Conservation (phyloP, 2,113 vertebrate genomes). For the Gymnarchus niloticus region DNA sequence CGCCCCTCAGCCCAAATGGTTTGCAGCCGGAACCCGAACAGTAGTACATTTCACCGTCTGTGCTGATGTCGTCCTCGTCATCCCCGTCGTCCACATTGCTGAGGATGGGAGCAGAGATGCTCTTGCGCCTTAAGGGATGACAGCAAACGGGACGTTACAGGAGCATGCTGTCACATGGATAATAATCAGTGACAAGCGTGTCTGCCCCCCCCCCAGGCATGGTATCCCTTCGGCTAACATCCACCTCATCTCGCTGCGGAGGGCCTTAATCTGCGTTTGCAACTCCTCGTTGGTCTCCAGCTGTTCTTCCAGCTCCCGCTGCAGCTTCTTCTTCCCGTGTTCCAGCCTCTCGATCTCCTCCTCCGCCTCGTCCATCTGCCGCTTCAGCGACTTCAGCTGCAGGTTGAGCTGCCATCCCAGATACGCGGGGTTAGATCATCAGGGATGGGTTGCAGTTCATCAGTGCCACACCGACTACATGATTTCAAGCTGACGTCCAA, state of each 20-base stretch:
- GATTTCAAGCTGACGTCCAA: neutral
- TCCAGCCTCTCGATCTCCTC: conserved; percentile 93
- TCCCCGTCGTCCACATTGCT: neutral
- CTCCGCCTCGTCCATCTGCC: conserved; percentile 91
- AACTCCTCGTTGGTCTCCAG: conserved; percentile 82
- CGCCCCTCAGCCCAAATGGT: conserved; percentile 28
- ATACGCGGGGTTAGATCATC: neutral
- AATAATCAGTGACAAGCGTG: neutral
- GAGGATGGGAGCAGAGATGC: conserved; percentile 58
- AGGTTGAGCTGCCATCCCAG: conserved; percentile 71
- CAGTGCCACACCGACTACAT: neutral
- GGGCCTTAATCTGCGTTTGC: conserved; percentile 70
- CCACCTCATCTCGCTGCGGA: conserved; percentile 80
- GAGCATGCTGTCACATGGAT: neutral
- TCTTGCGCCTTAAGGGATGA: conserved; percentile 62
- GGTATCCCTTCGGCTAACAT: neutral
- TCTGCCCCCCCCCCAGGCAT: neutral
- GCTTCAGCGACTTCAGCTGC: conserved; percentile 86
- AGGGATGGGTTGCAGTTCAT: no score
- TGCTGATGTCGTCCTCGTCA: conserved; percentile 61
- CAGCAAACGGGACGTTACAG: neutral
- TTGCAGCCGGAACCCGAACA: conserved; percentile 55
- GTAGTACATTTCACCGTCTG: conserved; percentile 62
- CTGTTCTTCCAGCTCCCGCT: conserved; percentile 91
- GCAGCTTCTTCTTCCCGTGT: conserved; percentile 82